Evolutionary conservation across 2,888 invertebrate genomes (phyloP).

Genomic region (Melanostoma scalare): DNA sequence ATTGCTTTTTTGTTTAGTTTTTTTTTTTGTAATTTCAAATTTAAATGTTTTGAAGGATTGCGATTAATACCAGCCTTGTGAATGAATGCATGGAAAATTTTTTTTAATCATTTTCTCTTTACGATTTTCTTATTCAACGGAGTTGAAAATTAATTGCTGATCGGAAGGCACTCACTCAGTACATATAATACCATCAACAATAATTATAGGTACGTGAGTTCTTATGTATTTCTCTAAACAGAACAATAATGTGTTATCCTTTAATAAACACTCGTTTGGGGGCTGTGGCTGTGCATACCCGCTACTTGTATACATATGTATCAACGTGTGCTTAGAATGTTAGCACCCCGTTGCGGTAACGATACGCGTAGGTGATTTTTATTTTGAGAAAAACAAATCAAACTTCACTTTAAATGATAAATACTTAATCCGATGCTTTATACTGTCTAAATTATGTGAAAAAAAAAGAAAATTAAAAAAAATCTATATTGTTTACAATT

Average conservation of each 20-base stretch:
- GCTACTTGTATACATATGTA: slow-evolving; percentile 1
- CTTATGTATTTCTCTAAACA: slow-evolving; percentile 14
- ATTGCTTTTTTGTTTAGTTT: neutral
- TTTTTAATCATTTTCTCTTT: too few species aligned
- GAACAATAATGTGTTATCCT: slow-evolving; percentile 24
- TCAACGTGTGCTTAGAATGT: slow-evolving; percentile 19
- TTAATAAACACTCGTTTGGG: slow-evolving; percentile 40
- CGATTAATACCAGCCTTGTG: too few species aligned
- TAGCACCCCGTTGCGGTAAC: slow-evolving; percentile 16
- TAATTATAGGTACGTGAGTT: slow-evolving; percentile 3
- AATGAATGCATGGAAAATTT: too few species aligned
- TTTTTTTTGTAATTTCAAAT: slow-evolving; percentile 1
- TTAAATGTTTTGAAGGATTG: neutral
- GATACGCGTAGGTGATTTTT: slow-evolving; percentile 30
- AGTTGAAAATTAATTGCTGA: slow-evolving; percentile 39
- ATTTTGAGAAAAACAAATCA: slow-evolving; percentile 33
- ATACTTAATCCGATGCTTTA: slow-evolving; percentile 13
- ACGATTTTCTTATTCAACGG: slow-evolving; percentile 10
- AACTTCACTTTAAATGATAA: slow-evolving; percentile 24
- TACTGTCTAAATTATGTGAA: slow-evolving; percentile 20
- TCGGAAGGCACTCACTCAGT: slow-evolving; percentile 27
- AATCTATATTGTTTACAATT: slow-evolving; percentile 27
- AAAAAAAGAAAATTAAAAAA: neutral
- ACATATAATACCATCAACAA: slow-evolving; percentile 1
- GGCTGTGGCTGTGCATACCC: neutral